These are phyloP conservation scores for Petrophora chlorosata DNA, from an alignment of 2,888 invertebrate genomes.

Conservation along the genomic window DNA sequence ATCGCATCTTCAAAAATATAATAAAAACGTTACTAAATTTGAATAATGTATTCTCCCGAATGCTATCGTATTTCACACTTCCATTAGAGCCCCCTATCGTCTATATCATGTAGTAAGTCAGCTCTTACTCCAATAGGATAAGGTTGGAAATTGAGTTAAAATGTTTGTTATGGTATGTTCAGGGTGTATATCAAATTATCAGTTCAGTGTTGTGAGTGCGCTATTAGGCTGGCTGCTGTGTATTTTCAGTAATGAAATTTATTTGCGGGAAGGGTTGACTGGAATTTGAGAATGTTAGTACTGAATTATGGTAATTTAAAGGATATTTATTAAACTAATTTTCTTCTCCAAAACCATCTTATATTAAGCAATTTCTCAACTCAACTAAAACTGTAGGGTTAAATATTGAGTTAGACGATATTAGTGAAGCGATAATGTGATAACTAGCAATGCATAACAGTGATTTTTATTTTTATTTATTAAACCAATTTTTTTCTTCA, in stretches of 20 bases:
- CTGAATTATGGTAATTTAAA: slow-evolving; percentile 23
- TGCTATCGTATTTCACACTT: slow-evolving; percentile 72
- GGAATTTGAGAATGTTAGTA: slow-evolving; percentile 22
- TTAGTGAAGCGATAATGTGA: too few relatives aligned
- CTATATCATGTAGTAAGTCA: slow-evolving; percentile 38
- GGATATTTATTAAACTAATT: slow-evolving; percentile 14
- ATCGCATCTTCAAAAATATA: slow-evolving; percentile 44
- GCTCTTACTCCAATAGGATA: slow-evolving; percentile 21
- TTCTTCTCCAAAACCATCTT: too few relatives aligned
- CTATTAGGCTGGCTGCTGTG: slow-evolving; percentile 50
- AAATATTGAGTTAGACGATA: not conserved
- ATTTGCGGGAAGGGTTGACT: slow-evolving; percentile 43
- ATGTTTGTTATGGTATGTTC: slow-evolving; percentile 37
- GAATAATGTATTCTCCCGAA: slow-evolving; percentile 69
- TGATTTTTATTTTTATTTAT: too few relatives aligned
- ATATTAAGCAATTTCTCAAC: not conserved
- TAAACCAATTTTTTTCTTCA: too few relatives aligned
- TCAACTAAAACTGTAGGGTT: not conserved
- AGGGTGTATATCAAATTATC: slow-evolving; percentile 52
- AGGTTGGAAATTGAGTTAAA: slow-evolving; percentile 32
- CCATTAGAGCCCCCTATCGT: slow-evolving; percentile 60
- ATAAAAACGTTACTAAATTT: slow-evolving; percentile 66
- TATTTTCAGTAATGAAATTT: slow-evolving; percentile 54
- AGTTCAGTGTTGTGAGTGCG: slow-evolving; percentile 49
- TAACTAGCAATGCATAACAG: too few relatives aligned